Conservation (phyloP, 2,888 invertebrate species). For the Pseudanteris insignis region DNA sequence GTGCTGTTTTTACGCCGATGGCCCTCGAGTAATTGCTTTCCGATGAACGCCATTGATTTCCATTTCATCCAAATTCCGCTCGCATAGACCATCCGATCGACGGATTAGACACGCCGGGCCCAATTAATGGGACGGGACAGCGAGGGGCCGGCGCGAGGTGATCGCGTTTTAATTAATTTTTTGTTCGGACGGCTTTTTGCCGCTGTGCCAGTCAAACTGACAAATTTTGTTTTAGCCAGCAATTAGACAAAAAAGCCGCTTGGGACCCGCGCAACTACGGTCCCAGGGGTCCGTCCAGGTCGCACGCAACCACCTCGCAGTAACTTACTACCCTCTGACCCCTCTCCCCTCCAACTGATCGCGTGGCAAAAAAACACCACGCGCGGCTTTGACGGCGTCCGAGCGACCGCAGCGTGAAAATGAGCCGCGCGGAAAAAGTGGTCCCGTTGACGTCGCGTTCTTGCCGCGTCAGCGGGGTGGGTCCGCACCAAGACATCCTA, state of each 20-base stretch:
- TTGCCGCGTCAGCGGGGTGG: conserved; percentile 24
- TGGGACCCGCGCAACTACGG: conserved; percentile 8
- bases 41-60: conserved; percentile 48
- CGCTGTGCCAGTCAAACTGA: conserved; percentile 15
- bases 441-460: conserved; percentile 42
- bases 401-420: conserved; percentile 49
- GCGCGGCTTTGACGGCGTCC: conserved; percentile 4
- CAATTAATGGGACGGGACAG: conserved; percentile 52
- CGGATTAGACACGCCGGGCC: conserved; percentile 57
- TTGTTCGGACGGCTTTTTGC: conserved; percentile 14
- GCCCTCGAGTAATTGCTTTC: conserved; percentile 50
- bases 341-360: conserved; percentile 32
- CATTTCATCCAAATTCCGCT: conserved; percentile 44
- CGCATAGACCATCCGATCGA: conserved; percentile 56
- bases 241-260: conserved; percentile 8
- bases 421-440: conserved; percentile 50
- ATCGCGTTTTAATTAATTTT: conserved; percentile 60
- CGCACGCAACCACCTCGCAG: conserved; percentile 20
- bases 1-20: too few relatives aligned
- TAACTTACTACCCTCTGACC: conserved; percentile 5
- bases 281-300: conserved; percentile 14
- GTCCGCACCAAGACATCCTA: conserved; percentile 49
- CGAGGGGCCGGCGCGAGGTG: conserved; percentile 51
- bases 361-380: conserved; percentile 15
- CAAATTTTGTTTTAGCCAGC: conserved; percentile 19